Evolutionary conservation across 2,113 vertebrate species (phyloP).

Genomic region (Plecturocebus donacophilus): DNA sequence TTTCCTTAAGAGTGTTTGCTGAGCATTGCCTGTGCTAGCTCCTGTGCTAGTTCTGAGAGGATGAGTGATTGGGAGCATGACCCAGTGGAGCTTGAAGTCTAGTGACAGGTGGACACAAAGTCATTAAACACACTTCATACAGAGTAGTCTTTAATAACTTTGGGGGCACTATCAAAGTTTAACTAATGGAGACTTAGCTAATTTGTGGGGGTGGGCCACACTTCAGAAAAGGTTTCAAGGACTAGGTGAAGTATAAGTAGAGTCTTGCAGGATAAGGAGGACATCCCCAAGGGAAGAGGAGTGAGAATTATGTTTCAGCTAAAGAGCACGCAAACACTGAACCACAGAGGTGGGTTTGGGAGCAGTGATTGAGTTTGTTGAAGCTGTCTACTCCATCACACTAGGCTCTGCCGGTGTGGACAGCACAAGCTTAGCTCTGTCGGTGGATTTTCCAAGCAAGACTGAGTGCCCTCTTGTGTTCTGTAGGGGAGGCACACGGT

Average conservation of each 20-base stretch:
- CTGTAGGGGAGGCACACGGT: constrained; percentile 89
- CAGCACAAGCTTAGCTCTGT: background rate
- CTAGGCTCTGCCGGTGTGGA: background rate
- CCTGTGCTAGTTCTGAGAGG: background rate
- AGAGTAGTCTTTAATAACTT: background rate
- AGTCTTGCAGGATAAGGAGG: background rate
- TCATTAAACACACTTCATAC: background rate
- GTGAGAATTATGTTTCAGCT: background rate
- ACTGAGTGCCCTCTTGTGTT: constrained; percentile 65
- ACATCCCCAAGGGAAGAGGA: background rate
- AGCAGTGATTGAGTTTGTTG: background rate
- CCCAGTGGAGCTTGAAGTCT: background rate
- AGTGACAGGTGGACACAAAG: background rate
- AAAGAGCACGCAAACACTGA: background rate
- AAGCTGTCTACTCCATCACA: background rate
- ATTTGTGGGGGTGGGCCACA: background rate
- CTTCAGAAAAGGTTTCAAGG: background rate
- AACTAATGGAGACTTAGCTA: background rate
- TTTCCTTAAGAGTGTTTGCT: background rate
- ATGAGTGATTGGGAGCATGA: background rate
- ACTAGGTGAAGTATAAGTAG: background rate
- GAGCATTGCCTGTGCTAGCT: background rate
- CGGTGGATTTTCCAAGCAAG: background rate
- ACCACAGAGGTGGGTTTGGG: background rate
- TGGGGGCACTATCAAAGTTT: background rate